A percentile compares a stretch with the other conserved stretches of the same genome.
phyloP scores from a whole-genome alignment of 2,888 invertebrate genomes.

The Teleogryllus oceanicus region DNA sequence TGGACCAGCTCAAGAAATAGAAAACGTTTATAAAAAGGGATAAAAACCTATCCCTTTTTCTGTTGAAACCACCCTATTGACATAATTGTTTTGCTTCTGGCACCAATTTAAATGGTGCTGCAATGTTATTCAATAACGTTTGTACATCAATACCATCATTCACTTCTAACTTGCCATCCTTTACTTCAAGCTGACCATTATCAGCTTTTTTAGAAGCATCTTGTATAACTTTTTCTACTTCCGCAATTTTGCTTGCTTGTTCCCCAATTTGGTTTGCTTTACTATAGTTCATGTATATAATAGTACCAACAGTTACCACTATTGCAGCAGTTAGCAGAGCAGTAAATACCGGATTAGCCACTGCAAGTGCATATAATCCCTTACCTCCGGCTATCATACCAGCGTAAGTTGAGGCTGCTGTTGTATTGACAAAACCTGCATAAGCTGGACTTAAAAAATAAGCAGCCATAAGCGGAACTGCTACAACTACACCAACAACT shows the following conservation, averaged over 20 bases:
- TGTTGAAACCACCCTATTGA: no score
- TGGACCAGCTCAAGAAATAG: no score
- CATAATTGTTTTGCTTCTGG: no score
- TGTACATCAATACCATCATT: no score
- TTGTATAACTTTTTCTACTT: not conserved
- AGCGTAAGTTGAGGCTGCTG: not conserved
- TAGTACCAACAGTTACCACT: not conserved
- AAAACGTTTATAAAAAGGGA: no score
- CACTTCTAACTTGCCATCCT: no score
- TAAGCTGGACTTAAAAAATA: constrained; percentile 10
- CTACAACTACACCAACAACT: not conserved
- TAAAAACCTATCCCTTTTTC: no score
- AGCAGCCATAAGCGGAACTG: not conserved
- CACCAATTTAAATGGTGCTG: no score
- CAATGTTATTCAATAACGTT: no score
- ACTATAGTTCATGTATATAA: not conserved
- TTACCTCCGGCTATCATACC: not conserved
- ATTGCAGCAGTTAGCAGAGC: not conserved
- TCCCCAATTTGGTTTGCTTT: not conserved
- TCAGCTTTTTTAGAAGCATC: no score
- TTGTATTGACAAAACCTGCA: not conserved
- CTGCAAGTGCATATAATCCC: not conserved
- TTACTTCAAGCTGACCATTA: no score
- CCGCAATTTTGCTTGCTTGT: not conserved
- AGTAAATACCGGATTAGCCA: not conserved